phyloP scores from a whole-genome alignment of 2,888 invertebrate genomes.

The Meghimatium bilineatum region DNA sequence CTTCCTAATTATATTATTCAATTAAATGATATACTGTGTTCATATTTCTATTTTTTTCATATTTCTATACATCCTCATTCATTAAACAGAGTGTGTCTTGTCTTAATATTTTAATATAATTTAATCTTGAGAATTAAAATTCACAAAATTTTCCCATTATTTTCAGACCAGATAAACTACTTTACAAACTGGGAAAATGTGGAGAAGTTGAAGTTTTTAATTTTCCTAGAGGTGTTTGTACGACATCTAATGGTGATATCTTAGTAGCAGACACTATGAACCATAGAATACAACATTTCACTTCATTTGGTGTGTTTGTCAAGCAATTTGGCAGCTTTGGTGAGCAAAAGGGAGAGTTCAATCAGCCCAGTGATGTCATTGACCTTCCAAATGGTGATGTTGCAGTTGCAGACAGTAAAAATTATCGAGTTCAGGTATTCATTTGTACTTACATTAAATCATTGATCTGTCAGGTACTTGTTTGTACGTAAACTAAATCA shows the following conservation, averaged over 20 bases:
- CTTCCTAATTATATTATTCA: too few species aligned
- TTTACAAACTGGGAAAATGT: constrained; percentile 63
- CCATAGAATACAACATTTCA: constrained; percentile 71
- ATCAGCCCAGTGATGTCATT: constrained; percentile 69
- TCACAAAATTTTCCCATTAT: background rate
- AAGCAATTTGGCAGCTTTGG: constrained; percentile 66
- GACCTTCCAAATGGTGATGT: constrained; percentile 70
- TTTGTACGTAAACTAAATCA: too few species aligned
- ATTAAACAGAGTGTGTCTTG: background rate
- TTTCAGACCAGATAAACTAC: constrained; percentile 71
- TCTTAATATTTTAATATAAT: background rate
- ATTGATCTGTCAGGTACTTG: too few species aligned
- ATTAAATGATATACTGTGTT: too few species aligned
- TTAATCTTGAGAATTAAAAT: too few species aligned
- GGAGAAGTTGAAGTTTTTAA: constrained; percentile 69
- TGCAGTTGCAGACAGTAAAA: constrained; percentile 73
- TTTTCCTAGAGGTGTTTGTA: constrained; percentile 69
- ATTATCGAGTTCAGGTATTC: constrained; percentile 65
- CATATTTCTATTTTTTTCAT: too few species aligned
- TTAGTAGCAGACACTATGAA: constrained; percentile 72
- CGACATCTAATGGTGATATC: constrained; percentile 64
- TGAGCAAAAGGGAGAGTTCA: constrained; percentile 63
- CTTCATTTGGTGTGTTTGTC: constrained; percentile 66
- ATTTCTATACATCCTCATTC: background rate
- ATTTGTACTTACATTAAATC: background rate